Evolutionary conservation across 2,113 vertebrate species (phyloP).

Genomic region (Mus musculus): DNA sequence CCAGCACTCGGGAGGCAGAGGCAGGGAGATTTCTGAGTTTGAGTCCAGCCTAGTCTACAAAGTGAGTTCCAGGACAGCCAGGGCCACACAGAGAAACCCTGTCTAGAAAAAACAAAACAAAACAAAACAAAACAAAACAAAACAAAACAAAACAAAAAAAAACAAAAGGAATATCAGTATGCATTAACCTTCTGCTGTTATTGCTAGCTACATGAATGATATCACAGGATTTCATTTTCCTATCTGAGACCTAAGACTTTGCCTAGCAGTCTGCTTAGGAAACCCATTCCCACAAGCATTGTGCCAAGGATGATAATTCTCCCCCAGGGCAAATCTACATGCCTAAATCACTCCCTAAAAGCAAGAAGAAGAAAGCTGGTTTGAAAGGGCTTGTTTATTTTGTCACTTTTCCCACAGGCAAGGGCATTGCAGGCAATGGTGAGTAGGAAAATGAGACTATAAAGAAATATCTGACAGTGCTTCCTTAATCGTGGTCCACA

Average conservation of each 20-base stretch:
- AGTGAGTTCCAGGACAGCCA: too few relatives aligned
- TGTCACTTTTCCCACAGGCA: slow-evolving; percentile 73
- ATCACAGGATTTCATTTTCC: neutral
- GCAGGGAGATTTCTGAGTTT: too few relatives aligned
- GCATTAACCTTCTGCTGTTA: neutral
- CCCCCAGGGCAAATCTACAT: neutral
- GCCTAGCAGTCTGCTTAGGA: neutral
- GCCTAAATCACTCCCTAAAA: slow-evolving; percentile 40
- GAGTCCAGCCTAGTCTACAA: too few relatives aligned
- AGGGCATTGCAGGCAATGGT: slow-evolving; percentile 79
- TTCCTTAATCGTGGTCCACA: slow-evolving; percentile 81
- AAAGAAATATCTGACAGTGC: slow-evolving; percentile 86
- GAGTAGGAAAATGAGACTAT: slow-evolving; percentile 83
- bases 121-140: too few relatives aligned
- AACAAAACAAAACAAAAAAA: too few relatives aligned
- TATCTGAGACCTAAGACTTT: neutral
- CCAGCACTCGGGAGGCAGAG: too few relatives aligned
- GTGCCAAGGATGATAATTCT: neutral
- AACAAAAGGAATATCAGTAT: neutral
- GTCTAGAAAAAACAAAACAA: too few relatives aligned
- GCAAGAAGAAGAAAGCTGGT: slow-evolving; percentile 45
- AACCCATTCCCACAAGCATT: neutral
- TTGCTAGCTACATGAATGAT: neutral
- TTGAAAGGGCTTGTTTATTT: slow-evolving; percentile 41
- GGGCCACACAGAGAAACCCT: too few relatives aligned